Evolutionary conservation across 2,113 vertebrate genomes (phyloP).

Genomic region (Cyprinodon variegatus): DNA sequence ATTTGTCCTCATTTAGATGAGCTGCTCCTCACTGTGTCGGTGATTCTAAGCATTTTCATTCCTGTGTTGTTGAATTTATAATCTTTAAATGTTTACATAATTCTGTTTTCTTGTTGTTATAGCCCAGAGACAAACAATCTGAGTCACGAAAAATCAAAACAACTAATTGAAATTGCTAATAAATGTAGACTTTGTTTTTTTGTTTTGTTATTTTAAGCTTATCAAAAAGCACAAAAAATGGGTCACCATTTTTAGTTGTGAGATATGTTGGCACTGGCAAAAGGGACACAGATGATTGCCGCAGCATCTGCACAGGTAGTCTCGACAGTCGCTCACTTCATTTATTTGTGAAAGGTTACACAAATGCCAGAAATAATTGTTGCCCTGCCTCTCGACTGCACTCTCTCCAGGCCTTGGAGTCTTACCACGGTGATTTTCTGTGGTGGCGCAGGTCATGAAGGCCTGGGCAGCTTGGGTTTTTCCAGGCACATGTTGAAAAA

Average conservation of each 20-base stretch:
- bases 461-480: constrained; percentile 16
- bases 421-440: constrained; percentile 36
- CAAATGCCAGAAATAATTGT: constrained; percentile 70
- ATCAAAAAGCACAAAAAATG: not conserved
- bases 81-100: too few species aligned
- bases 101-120: too few species aligned
- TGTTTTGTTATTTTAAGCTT: too few species aligned
- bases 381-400: constrained; percentile 30
- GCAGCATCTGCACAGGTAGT: constrained; percentile 36
- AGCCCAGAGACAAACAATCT: too few species aligned
- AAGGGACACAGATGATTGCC: constrained; percentile 23
- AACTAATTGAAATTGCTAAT: too few species aligned
- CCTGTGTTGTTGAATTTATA: too few species aligned
- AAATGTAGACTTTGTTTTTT: too few species aligned
- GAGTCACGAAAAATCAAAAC: too few species aligned
- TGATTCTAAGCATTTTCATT: too few species aligned
- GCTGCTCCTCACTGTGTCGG: too few species aligned
- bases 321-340: constrained; percentile 23
- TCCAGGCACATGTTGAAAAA: constrained; percentile 9
- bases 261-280: constrained; percentile 6
- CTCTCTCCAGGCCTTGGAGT: constrained; percentile 1
- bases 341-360: constrained; percentile 63
- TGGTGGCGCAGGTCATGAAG: constrained; percentile 36
- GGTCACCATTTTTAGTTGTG: not conserved
- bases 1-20: too few species aligned